Percentiles rank a stretch among this genome's conserved stretches.
phyloP scores from a whole-genome alignment of 2,113 vertebrate genomes.

The Phylloscopus trochilus region DNA sequence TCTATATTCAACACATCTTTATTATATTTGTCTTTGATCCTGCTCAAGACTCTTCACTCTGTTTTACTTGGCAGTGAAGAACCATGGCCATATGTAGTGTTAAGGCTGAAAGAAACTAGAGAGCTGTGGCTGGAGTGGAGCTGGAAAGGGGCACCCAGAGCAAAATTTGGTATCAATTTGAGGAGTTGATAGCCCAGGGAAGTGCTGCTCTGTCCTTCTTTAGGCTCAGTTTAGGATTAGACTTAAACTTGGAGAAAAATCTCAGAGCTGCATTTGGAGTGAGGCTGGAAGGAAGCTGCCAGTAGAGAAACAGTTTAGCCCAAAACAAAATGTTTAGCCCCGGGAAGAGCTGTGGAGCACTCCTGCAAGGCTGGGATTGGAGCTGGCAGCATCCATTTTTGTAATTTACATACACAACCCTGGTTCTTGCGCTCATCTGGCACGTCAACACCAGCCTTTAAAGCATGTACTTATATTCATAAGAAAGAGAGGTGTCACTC shows the following conservation, averaged over 20 bases:
- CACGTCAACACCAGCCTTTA: rapidly evolving
- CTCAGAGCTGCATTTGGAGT: background rate
- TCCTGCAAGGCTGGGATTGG: background rate
- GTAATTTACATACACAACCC: rapidly evolving
- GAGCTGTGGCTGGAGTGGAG: background rate
- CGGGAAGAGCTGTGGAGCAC: background rate
- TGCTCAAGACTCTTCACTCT: background rate
- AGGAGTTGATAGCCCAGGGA: background rate
- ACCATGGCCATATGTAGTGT: rapidly evolving
- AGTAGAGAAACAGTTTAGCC: rapidly evolving
- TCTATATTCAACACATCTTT: background rate
- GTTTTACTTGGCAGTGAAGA: background rate
- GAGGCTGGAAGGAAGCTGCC: background rate
- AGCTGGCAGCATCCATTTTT: background rate
- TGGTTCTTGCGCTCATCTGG: background rate
- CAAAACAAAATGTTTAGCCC: background rate
- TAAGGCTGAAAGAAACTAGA: background rate
- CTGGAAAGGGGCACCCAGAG: background rate
- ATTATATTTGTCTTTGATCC: background rate
- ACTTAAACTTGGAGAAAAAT: background rate
- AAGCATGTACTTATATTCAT: rapidly evolving
- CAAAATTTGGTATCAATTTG: rapidly evolving
- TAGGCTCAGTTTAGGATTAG: background rate
- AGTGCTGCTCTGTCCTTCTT: background rate
- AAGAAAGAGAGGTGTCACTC: rapidly evolving